Percentiles rank a stretch among this genome's conserved stretches.
phyloP scores from a whole-genome alignment of 2,888 invertebrate species.

The Lycophotia porphyrea region DNA sequence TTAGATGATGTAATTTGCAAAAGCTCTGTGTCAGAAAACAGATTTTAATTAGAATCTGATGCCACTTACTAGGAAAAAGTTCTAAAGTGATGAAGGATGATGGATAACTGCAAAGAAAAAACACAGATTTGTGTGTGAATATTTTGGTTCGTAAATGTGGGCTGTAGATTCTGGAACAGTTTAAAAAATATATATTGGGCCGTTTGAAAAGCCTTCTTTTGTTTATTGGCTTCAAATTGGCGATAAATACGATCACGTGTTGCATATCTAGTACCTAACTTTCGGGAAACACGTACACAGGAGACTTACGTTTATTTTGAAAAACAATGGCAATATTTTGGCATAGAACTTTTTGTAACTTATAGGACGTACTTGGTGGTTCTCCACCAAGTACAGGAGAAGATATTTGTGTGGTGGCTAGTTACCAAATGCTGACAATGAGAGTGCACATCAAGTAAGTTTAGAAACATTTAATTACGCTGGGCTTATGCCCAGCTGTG shows the following conservation, averaged over 20 bases:
- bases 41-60: neutral
- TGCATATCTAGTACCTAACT: neutral
- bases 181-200: neutral
- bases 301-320: neutral
- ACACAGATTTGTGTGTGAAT: neutral
- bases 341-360: no score
- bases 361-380: neutral
- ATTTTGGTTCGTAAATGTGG: neutral
- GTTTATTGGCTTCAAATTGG: neutral
- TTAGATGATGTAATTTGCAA: neutral
- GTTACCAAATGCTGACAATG: neutral
- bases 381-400: no score
- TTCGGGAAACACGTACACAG: neutral
- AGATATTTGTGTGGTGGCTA: neutral
- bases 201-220: neutral
- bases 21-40: neutral
- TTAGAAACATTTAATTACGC: neutral
- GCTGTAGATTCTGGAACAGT: neutral
- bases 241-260: neutral
- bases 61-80: slow-evolving; percentile 10
- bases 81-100: neutral
- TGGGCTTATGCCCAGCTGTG: no score
- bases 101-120: neutral
- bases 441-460: neutral
- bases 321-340: neutral